Percentiles rank a stretch among this genome's conserved stretches.
These are phyloP conservation scores for Scaptomyza reducta DNA, from an alignment of 2,888 invertebrate species.

Conservation along the genomic window DNA sequence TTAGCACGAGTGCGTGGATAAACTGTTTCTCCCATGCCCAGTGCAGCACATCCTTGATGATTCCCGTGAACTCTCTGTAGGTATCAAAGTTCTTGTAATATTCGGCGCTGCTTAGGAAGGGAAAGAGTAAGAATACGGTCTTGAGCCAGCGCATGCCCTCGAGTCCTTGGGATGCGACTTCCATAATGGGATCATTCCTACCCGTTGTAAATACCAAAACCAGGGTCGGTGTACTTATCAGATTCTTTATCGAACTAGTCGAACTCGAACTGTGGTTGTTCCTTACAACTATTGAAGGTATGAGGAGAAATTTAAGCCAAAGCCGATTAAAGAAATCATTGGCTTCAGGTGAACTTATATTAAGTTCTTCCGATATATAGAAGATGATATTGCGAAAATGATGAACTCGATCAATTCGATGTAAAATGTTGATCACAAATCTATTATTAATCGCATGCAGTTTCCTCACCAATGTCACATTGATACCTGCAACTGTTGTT, in stretches of 20 bases:
- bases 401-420: constrained; percentile 49
- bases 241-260: constrained; percentile 43
- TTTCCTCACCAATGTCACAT: neutral
- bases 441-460: constrained; percentile 43
- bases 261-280: constrained; percentile 25
- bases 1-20: constrained; percentile 64
- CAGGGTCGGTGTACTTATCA: constrained; percentile 69
- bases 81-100: constrained; percentile 35
- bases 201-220: constrained; percentile 72
- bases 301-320: constrained; percentile 54
- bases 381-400: constrained; percentile 73
- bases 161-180: constrained; percentile 64
- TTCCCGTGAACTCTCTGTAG: constrained; percentile 24
- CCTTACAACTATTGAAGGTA: constrained; percentile 58
- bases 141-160: constrained; percentile 62
- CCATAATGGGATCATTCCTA: constrained; percentile 71
- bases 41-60: constrained; percentile 44
- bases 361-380: constrained; percentile 71
- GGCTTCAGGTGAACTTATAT: constrained; percentile 25
- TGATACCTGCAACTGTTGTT: neutral
- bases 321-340: constrained; percentile 61
- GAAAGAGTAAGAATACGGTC: constrained; percentile 73
- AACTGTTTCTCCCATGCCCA: constrained; percentile 77
- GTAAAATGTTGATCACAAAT: constrained; percentile 62
- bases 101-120: constrained; percentile 32